These are phyloP conservation scores for Pocota personata DNA, from an alignment of 2,888 invertebrate genomes.

Conservation along the genomic window DNA sequence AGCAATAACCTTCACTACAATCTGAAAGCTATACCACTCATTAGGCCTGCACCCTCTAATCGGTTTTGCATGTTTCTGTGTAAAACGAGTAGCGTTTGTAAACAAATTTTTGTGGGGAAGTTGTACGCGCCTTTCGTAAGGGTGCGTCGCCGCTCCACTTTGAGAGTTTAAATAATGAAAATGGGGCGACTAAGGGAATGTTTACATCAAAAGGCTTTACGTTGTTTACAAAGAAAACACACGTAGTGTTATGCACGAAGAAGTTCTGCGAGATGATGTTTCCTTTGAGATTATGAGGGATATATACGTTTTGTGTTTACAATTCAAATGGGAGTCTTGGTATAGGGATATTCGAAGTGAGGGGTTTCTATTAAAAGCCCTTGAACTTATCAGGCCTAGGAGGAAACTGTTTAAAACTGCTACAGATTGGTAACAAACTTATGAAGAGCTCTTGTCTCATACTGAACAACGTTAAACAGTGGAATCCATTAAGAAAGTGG, in stretches of 20 bases:
- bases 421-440: too few relatives aligned
- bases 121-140: constrained; percentile 32
- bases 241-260: constrained; percentile 34
- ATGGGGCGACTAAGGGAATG: constrained; percentile 30
- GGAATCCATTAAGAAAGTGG: too few relatives aligned
- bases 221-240: constrained; percentile 53
- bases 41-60: constrained; percentile 29
- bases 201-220: constrained; percentile 56
- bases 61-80: constrained; percentile 25
- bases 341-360: constrained; percentile 1
- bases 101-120: not conserved
- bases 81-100: not conserved
- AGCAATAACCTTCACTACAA: constrained; percentile 42
- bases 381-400: not conserved
- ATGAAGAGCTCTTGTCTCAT: too few relatives aligned
- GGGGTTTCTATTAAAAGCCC: not conserved
- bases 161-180: not conserved
- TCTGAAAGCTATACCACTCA: constrained; percentile 3
- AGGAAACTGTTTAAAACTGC: not conserved
- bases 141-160: constrained; percentile 43
- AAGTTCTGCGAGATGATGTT: constrained; percentile 12
- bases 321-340: not conserved
- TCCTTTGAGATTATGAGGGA: constrained; percentile 12
- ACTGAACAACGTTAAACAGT: too few relatives aligned
- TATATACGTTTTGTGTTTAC: not conserved